phyloP scores from a whole-genome alignment of 2,113 vertebrate species.

The Syngnathus typhle region DNA sequence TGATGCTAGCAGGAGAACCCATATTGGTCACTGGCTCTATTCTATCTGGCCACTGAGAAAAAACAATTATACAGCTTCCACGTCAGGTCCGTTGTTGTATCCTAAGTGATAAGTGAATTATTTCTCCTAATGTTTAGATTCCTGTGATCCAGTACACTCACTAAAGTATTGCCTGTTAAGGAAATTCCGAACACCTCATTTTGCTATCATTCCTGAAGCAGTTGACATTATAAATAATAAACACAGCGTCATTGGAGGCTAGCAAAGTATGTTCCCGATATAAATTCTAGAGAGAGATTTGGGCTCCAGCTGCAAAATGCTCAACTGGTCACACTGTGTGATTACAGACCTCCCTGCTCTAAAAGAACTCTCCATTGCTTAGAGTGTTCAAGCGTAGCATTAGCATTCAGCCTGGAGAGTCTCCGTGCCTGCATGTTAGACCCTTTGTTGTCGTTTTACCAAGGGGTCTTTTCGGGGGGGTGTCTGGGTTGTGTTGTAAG shows the following conservation, averaged over 20 bases:
- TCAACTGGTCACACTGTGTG: constrained; percentile 29
- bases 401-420: constrained; percentile 52
- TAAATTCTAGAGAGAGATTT: constrained; percentile 21
- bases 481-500: constrained; percentile 26
- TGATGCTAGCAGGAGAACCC: neutral
- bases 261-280: constrained; percentile 21
- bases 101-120: too few relatives aligned
- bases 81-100: too few relatives aligned
- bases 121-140: too few relatives aligned
- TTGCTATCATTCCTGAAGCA: neutral
- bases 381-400: constrained; percentile 36
- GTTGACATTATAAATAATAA: constrained; percentile 1
- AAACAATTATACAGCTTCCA: too few relatives aligned
- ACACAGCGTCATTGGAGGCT: constrained; percentile 12
- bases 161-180: neutral
- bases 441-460: constrained; percentile 52
- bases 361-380: constrained; percentile 40
- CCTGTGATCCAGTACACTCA: neutral
- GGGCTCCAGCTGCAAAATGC: constrained; percentile 6
- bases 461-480: constrained; percentile 23
- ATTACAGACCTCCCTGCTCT: constrained; percentile 31
- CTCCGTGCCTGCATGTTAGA: constrained; percentile 13
- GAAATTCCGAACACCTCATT: neutral
- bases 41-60: too few relatives aligned
- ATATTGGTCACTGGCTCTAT: neutral